phyloP scores from a whole-genome alignment of 1,140 invertebrate genomes.

The Holcopasites calliopsidis region DNA sequence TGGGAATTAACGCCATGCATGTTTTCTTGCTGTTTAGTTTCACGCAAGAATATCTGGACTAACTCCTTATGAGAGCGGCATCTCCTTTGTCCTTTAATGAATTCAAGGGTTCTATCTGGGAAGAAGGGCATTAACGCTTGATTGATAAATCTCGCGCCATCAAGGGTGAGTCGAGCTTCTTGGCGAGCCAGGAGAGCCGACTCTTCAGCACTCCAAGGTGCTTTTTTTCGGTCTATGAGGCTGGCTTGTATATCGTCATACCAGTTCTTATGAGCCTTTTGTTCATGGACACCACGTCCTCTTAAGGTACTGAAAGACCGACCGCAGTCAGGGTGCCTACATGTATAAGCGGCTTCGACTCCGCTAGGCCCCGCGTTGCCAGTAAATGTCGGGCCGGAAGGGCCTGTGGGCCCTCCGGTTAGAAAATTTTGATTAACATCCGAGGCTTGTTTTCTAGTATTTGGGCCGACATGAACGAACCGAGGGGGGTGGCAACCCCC shows the following conservation, averaged over 20 bases:
- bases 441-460: not conserved
- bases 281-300: not conserved
- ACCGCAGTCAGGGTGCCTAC: not conserved
- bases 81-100: not conserved
- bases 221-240: not conserved
- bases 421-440: not conserved
- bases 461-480: not conserved
- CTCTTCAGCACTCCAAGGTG: not conserved
- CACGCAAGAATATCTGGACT: not conserved
- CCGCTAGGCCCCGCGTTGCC: not conserved
- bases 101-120: not conserved
- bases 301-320: not conserved
- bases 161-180: not conserved
- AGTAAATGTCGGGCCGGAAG: not conserved
- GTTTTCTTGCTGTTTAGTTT: no score
- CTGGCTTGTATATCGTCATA: no score
- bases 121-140: not conserved
- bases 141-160: not conserved
- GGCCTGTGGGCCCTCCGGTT: not conserved
- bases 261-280: not conserved
- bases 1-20: no score
- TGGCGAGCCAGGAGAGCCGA: slow-evolving; percentile 4
- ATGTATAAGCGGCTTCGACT: not conserved
- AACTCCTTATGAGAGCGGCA: not conserved
- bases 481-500: no score